phyloP scores from a whole-genome alignment of 2,888 invertebrate species.

The Mechanitis mazaeus region DNA sequence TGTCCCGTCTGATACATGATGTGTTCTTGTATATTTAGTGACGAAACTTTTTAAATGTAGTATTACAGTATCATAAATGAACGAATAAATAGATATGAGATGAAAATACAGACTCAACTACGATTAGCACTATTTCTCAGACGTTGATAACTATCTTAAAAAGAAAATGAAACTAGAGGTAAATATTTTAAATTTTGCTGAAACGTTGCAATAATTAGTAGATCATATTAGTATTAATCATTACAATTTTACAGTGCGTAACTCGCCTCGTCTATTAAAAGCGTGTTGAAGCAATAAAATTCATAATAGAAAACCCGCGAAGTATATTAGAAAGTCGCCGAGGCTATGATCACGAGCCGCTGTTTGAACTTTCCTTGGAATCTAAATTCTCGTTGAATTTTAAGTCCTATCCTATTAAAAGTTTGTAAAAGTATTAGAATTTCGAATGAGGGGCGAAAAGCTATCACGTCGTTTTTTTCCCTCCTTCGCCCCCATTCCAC shows the following conservation, averaged over 20 bases:
- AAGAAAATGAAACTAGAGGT: too few relatives aligned
- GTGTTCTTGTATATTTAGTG: too few relatives aligned
- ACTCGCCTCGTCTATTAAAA: conserved; percentile 17
- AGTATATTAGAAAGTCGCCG: conserved; percentile 38
- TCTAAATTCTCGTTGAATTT: conserved; percentile 68
- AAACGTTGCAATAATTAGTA: too few relatives aligned
- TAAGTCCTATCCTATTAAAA: conserved; percentile 75
- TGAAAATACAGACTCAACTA: too few relatives aligned
- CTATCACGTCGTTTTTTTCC: conserved; percentile 66
- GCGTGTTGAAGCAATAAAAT: conserved; percentile 26
- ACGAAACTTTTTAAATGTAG: too few relatives aligned
- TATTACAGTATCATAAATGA: too few relatives aligned
- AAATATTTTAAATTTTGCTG: too few relatives aligned
- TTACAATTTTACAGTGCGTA: not conserved
- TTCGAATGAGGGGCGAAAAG: conserved; percentile 73
- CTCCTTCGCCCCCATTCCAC: conserved; percentile 44
- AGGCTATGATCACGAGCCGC: conserved; percentile 42
- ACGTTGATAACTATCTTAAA: too few relatives aligned
- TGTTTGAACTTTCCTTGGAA: conserved; percentile 55
- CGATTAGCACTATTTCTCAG: too few relatives aligned
- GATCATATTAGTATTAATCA: not conserved
- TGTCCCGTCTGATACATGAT: too few relatives aligned
- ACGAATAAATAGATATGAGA: too few relatives aligned
- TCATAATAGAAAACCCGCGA: conserved; percentile 35
- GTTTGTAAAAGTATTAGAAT: conserved; percentile 74